A percentile compares a stretch with the other conserved stretches of the same genome.
Evolutionary conservation across 1,140 invertebrate genomes (phyloP).

Genomic region (Ditylenchus dipsaci): DNA sequence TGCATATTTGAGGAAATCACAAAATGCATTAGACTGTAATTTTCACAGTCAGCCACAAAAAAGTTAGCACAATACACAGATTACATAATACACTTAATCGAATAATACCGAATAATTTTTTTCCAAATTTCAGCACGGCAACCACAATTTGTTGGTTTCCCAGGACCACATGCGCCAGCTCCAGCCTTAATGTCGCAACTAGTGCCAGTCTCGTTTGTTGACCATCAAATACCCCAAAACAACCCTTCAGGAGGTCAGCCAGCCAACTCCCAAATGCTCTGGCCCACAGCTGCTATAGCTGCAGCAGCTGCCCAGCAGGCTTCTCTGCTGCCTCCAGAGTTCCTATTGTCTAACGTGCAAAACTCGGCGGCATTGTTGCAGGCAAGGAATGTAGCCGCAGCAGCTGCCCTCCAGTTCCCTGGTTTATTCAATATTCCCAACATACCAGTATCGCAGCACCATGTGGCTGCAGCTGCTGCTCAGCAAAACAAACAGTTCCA

Average conservation of each 20-base stretch:
- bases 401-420: constrained; percentile 12
- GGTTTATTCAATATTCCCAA: constrained; percentile 5
- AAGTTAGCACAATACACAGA: too few species aligned
- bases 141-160: constrained; percentile 40
- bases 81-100: too few species aligned
- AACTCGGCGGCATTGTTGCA: constrained; percentile 7
- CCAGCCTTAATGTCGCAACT: constrained; percentile 39
- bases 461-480: constrained; percentile 7
- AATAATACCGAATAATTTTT: too few species aligned
- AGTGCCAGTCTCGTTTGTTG: constrained; percentile 44
- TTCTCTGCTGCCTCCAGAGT: constrained; percentile 9
- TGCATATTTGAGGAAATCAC: neutral
- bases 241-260: neutral
- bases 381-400: constrained; percentile 8
- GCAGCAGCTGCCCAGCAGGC: constrained; percentile 13
- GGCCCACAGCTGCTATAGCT: constrained; percentile 13
- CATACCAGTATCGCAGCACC: neutral
- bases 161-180: constrained; percentile 25
- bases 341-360: constrained; percentile 8
- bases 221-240: constrained; percentile 16
- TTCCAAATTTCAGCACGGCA: constrained; percentile 28
- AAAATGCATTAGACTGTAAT: too few species aligned
- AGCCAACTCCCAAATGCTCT: constrained; percentile 5
- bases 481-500: constrained; percentile 16
- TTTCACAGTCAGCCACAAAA: too few species aligned